A percentile compares a stretch with the other conserved stretches of the same genome.
Evolutionary conservation across 2,888 invertebrate species (phyloP).

Genomic region (Tipula helvola): DNA sequence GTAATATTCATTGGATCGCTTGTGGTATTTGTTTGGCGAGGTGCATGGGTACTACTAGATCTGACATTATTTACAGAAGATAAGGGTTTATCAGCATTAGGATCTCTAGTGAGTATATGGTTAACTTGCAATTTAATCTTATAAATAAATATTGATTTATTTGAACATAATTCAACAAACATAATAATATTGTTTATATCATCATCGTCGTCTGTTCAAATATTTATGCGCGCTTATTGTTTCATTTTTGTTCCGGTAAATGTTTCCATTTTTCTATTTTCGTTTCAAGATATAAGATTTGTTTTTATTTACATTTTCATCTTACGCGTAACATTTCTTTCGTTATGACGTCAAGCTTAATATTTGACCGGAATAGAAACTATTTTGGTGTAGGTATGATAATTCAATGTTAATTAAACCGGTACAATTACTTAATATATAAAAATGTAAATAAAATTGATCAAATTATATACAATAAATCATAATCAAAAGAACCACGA

Average conservation of each 20-base stretch:
- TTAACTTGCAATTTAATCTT: neutral
- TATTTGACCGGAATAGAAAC: neutral
- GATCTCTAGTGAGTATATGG: slow-evolving; percentile 57
- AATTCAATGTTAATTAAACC: neutral
- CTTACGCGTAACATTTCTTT: neutral
- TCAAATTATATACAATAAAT: neutral
- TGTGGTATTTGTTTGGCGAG: slow-evolving; percentile 82
- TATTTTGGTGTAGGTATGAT: neutral
- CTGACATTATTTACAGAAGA: slow-evolving; percentile 65
- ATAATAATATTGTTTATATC: neutral
- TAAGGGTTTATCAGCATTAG: slow-evolving; percentile 53
- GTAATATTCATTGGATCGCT: slow-evolving; percentile 71
- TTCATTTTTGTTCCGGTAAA: neutral
- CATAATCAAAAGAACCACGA: neutral
- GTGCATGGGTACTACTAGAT: slow-evolving; percentile 73
- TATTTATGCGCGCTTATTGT: neutral
- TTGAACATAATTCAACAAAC: neutral
- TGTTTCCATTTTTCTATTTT: neutral
- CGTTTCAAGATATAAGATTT: neutral
- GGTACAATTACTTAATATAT: neutral
- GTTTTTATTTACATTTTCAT: neutral
- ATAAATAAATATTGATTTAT: neutral
- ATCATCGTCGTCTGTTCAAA: neutral
- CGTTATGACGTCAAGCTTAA: neutral
- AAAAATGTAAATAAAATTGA: neutral